Evolutionary conservation across 1,140 invertebrate species (phyloP).

Genomic region (Mactra quadrangularis): DNA sequence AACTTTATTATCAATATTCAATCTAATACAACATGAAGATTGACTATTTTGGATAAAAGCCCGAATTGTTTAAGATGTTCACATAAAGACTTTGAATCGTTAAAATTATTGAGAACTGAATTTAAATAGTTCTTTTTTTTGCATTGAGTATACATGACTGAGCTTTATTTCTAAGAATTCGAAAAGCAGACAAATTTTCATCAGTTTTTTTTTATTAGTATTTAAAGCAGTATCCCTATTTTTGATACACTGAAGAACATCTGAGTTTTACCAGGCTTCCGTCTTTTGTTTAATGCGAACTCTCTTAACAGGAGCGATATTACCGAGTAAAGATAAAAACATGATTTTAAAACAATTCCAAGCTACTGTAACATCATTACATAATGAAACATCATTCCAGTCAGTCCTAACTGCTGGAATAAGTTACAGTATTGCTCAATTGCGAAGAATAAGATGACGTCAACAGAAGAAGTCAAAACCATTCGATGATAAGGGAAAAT

Average conservation of each 20-base stretch:
- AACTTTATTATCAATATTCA: no score
- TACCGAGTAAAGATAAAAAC: not conserved
- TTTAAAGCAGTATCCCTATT: not conserved
- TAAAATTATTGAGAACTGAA: no score
- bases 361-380: not conserved
- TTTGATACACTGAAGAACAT: not conserved
- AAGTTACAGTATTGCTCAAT: no score
- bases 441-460: no score
- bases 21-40: no score
- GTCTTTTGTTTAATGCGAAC: slow-evolving; percentile 2
- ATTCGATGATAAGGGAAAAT: no score
- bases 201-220: not conserved
- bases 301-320: slow-evolving; percentile 13
- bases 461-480: no score
- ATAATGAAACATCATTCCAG: slow-evolving; percentile 1
- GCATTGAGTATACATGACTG: not conserved
- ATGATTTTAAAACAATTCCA: not conserved
- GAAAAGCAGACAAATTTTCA: not conserved
- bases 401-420: not conserved
- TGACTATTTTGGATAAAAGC: no score
- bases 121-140: slow-evolving; percentile 1
- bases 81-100: no score
- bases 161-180: slow-evolving; percentile 2
- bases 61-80: no score
- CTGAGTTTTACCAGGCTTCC: not conserved